Conservation (phyloP, 2,113 vertebrate species). For the Aptenodytes patagonicus region DNA sequence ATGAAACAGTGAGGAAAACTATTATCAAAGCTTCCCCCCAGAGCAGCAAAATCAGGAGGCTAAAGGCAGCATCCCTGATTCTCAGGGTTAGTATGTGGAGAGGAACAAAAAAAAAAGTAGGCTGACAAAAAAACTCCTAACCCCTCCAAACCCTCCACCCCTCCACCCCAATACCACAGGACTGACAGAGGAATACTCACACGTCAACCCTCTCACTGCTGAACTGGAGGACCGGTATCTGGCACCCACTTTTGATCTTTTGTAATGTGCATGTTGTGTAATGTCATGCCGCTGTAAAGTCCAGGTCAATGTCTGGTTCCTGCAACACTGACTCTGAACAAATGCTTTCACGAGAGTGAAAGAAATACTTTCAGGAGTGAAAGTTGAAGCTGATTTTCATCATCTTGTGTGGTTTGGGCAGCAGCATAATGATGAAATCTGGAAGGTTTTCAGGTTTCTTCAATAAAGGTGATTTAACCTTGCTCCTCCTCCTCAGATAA, state of each 20-base stretch:
- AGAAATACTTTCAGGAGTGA: not conserved
- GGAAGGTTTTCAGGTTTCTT: not conserved
- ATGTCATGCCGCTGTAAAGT: not conserved
- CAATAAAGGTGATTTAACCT: not conserved
- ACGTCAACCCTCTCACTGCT: not conserved
- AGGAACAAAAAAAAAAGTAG: not conserved
- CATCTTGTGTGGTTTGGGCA: not conserved
- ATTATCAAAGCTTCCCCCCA: not conserved
- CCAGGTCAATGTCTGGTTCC: not conserved
- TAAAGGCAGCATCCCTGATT: not conserved
- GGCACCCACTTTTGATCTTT: not conserved
- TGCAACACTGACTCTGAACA: not conserved
- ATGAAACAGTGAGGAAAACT: not conserved
- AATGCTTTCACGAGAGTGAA: not conserved
- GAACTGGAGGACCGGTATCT: not conserved
- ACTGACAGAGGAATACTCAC: not conserved
- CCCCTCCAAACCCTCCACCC: rapidly evolving
- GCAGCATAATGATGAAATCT: not conserved
- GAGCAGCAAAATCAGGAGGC: not conserved
- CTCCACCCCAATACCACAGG: too few species aligned
- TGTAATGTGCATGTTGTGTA: not conserved
- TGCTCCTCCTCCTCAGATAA: not conserved
- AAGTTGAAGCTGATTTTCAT: not conserved
- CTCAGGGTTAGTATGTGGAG: not conserved
- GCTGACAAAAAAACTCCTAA: not conserved